These are phyloP conservation scores for Passer montanus DNA, from an alignment of 2,113 vertebrate species.

Conservation along the genomic window DNA sequence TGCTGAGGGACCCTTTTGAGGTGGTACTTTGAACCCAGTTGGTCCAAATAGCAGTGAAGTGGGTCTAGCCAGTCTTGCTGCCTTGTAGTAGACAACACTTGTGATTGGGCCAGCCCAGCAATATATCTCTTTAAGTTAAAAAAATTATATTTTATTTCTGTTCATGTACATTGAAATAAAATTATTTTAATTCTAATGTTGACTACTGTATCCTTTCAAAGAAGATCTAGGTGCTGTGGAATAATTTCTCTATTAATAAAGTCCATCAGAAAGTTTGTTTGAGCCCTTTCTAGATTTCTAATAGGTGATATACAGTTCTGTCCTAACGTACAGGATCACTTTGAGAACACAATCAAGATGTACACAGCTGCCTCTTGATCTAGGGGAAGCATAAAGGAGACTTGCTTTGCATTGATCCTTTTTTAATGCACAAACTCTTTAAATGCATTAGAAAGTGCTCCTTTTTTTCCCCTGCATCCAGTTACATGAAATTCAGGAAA, in stretches of 20 bases:
- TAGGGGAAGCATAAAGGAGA: not conserved
- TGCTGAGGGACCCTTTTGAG: not conserved
- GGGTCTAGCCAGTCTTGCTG: not conserved
- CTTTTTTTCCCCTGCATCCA: not conserved
- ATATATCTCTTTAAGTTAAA: slow-evolving; percentile 40
- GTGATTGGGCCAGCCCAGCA: slow-evolving; percentile 47
- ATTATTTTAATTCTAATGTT: slow-evolving; percentile 50
- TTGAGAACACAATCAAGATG: not conserved
- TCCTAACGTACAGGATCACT: not conserved
- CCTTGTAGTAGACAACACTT: not conserved
- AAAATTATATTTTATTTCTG: slow-evolving; percentile 44
- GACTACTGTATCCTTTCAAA: not conserved
- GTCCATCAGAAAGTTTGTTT: not conserved
- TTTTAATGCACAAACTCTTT: not conserved
- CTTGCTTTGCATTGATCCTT: rapidly evolving
- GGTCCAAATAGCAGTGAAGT: not conserved
- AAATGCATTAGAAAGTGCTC: not conserved
- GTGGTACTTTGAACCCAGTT: not conserved
- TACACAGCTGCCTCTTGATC: not conserved
- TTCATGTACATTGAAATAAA: slow-evolving; percentile 64
- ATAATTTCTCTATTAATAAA: not conserved
- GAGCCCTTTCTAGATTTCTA: not conserved
- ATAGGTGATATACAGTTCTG: not conserved
- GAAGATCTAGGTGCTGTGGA: not conserved
- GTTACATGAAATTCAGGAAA: not conserved